A percentile compares a stretch with the other conserved stretches of the same genome.
These are phyloP conservation scores for Agapostemon virescens DNA, from an alignment of 2,888 invertebrate genomes.

Conservation along the genomic window DNA sequence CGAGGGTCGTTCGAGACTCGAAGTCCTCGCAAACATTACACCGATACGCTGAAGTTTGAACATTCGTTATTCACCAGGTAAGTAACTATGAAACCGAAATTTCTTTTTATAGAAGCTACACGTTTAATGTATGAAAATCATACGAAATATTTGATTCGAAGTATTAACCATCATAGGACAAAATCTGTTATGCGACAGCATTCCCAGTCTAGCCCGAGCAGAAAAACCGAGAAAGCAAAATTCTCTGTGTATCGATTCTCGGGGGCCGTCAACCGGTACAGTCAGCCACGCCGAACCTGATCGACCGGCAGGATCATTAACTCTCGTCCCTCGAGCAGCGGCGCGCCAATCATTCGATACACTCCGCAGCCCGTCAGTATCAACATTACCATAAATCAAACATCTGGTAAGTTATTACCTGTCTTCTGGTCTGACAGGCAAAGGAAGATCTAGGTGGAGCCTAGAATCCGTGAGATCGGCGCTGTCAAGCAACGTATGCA, in stretches of 20 bases:
- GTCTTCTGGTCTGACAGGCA: constrained; percentile 36
- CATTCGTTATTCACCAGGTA: too few relatives aligned
- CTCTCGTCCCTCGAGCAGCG: constrained; percentile 8
- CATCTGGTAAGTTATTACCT: constrained; percentile 46
- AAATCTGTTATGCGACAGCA: too few relatives aligned
- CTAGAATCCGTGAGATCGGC: constrained; percentile 32
- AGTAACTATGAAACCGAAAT: too few relatives aligned
- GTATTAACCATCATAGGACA: too few relatives aligned
- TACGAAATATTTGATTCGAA: too few relatives aligned
- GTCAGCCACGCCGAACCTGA: background rate
- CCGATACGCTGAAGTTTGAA: too few relatives aligned
- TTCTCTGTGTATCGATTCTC: too few relatives aligned
- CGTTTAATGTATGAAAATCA: too few relatives aligned
- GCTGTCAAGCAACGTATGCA: constrained; percentile 50
- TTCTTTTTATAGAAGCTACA: too few relatives aligned
- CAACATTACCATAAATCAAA: constrained; percentile 51
- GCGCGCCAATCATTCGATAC: constrained; percentile 30
- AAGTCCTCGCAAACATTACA: too few relatives aligned
- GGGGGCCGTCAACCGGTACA: background rate
- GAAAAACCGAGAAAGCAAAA: background rate
- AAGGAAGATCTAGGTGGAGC: constrained; percentile 53
- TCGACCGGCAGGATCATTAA: constrained; percentile 18
- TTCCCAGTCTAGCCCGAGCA: too few relatives aligned
- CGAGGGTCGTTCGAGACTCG: too few relatives aligned
- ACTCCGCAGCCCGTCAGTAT: constrained; percentile 29